phyloP scores from a whole-genome alignment of 2,888 invertebrate genomes.

The Rhogogaster chlorosoma region DNA sequence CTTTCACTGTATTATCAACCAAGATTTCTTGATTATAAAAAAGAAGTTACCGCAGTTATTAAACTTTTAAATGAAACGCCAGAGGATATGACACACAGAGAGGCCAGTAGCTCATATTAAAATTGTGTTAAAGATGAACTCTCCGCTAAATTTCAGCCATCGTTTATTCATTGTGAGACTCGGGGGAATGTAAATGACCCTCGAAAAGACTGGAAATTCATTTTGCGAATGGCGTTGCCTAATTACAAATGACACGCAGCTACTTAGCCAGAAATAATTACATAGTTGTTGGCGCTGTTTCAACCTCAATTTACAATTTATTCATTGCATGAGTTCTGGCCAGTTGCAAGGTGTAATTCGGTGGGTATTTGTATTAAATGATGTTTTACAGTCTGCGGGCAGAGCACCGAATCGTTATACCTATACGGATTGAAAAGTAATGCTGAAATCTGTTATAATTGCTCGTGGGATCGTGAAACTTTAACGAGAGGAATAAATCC shows the following conservation, averaged over 20 bases:
- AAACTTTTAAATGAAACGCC: slow-evolving; percentile 5
- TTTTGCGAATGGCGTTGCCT: background rate
- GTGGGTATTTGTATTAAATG: background rate
- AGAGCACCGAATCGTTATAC: background rate
- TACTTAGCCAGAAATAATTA: slow-evolving; percentile 30
- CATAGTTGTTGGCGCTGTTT: slow-evolving; percentile 2
- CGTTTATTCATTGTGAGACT: background rate
- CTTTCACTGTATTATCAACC: background rate
- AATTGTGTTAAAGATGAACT: background rate
- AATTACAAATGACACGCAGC: background rate
- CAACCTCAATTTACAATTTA: slow-evolving; percentile 23
- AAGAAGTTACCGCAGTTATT: background rate
- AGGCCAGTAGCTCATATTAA: background rate
- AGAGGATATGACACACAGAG: background rate
- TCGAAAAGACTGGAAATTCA: background rate
- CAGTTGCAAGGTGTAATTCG: background rate
- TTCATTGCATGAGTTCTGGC: background rate
- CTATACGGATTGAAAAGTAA: background rate
- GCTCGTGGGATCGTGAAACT: background rate
- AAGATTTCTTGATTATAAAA: background rate
- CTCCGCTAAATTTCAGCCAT: background rate
- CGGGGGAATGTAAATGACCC: background rate
- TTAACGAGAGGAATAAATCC: background rate
- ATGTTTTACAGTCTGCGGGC: background rate
- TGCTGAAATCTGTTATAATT: background rate